Conservation (phyloP, 1,140 invertebrate species). For the Steinernema khuongi region DNA sequence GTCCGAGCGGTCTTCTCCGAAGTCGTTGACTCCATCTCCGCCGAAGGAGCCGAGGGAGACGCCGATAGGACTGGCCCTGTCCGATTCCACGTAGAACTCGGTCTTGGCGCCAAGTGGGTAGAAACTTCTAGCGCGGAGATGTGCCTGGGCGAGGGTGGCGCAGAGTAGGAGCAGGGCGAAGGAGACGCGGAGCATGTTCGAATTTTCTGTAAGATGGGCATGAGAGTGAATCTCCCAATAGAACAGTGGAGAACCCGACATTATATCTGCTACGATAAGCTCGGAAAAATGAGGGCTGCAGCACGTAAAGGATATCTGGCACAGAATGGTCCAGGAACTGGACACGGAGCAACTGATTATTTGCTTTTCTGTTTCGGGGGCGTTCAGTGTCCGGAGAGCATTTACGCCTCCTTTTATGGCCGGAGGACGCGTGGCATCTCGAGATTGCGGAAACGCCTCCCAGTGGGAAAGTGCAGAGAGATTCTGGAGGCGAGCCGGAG, state of each 20-base stretch:
- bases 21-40: not conserved
- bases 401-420: not conserved
- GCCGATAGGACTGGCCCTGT: not conserved
- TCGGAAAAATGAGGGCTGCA: no score
- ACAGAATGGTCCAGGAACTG: no score
- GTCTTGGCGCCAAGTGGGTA: not conserved
- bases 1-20: not conserved
- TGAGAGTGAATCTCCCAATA: not conserved
- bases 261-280: no score
- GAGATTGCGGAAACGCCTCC: not conserved
- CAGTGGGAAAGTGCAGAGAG: not conserved
- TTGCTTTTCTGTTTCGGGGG: no score
- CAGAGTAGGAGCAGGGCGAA: not conserved
- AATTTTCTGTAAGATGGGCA: not conserved
- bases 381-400: no score
- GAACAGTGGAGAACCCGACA: no score
- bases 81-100: not conserved
- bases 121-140: not conserved
- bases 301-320: no score
- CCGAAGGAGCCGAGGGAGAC: not conserved
- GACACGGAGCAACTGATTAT: no score
- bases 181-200: not conserved
- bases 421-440: not conserved
- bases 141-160: not conserved
- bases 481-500: not conserved